phyloP scores from a whole-genome alignment of 2,113 vertebrate species.

The Genyomyrus donnyi region DNA sequence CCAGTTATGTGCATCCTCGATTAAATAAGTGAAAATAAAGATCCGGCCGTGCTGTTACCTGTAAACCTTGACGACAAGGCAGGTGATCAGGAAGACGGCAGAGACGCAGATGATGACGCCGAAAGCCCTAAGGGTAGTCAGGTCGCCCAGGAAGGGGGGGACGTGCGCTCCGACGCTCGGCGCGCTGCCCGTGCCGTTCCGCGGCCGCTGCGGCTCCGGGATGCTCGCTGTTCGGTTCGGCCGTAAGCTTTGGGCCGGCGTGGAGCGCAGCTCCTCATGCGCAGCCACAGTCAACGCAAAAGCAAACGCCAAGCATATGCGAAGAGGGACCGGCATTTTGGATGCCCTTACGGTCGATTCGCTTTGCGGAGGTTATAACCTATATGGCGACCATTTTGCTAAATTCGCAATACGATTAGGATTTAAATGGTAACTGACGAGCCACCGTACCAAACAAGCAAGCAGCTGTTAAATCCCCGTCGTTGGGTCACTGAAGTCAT shows the following conservation, averaged over 20 bases:
- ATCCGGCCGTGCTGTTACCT: slow-evolving; percentile 45
- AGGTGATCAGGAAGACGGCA: slow-evolving; percentile 56
- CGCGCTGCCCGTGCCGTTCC: not conserved
- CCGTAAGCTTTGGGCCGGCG: slow-evolving; percentile 22
- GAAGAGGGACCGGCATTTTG: not conserved
- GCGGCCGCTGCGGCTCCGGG: not conserved
- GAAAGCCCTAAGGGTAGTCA: slow-evolving; percentile 60
- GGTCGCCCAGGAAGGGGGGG: slow-evolving; percentile 49
- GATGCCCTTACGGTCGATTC: not conserved
- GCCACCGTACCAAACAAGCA: not conserved
- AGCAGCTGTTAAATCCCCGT: not conserved
- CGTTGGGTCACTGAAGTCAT: not conserved
- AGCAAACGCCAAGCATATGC: not conserved
- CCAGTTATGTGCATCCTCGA: not conserved
- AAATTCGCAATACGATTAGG: not conserved
- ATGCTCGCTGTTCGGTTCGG: slow-evolving; percentile 14
- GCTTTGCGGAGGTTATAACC: not conserved
- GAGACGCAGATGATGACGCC: slow-evolving; percentile 60
- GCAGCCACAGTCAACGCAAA: not conserved
- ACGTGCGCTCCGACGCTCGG: slow-evolving; percentile 32
- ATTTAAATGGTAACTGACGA: not conserved
- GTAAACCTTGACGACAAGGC: slow-evolving; percentile 62
- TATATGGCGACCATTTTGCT: not conserved
- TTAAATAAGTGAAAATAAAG: not conserved
- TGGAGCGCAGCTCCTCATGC: not conserved